A percentile compares a stretch with the other conserved stretches of the same genome.
Evolutionary conservation across 2,113 vertebrate species (phyloP).

Genomic region (Terrapene triunguis): DNA sequence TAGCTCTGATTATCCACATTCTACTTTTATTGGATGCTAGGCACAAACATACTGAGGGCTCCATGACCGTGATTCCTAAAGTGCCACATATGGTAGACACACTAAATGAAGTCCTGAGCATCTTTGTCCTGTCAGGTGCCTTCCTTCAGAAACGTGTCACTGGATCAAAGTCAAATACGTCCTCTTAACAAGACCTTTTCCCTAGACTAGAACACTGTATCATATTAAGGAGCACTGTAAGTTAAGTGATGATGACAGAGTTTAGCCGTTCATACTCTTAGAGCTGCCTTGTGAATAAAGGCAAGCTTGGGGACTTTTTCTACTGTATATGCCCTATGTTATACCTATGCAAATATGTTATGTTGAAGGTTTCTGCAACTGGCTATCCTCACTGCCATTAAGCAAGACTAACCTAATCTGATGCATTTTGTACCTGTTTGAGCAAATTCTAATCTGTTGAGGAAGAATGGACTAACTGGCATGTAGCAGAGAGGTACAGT

Average conservation of each 20-base stretch:
- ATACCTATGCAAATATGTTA: constrained; percentile 49
- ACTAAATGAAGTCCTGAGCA: constrained; percentile 31
- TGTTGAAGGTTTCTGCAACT: constrained; percentile 3
- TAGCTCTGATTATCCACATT: rapidly evolving
- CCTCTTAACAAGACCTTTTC: background rate
- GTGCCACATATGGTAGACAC: constrained; percentile 1
- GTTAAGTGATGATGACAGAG: constrained; percentile 66
- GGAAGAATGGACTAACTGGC: background rate
- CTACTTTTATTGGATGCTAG: rapidly evolving
- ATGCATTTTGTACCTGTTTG: background rate
- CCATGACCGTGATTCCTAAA: constrained; percentile 20
- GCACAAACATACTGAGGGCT: background rate
- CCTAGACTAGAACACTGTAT: background rate
- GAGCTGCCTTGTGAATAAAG: constrained; percentile 43
- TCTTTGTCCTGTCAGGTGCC: constrained; percentile 53
- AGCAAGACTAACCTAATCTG: background rate
- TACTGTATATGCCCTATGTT: background rate
- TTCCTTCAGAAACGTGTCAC: constrained; percentile 59
- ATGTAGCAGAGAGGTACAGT: background rate
- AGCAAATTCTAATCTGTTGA: background rate
- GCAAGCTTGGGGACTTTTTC: constrained; percentile 47
- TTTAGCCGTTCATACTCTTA: constrained; percentile 58
- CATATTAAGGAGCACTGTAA: constrained; percentile 25
- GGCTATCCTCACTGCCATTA: constrained; percentile 30
- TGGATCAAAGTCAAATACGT: constrained; percentile 38